Evolutionary conservation across 2,113 vertebrate species (phyloP).

Genomic region (Anhinga anhinga): DNA sequence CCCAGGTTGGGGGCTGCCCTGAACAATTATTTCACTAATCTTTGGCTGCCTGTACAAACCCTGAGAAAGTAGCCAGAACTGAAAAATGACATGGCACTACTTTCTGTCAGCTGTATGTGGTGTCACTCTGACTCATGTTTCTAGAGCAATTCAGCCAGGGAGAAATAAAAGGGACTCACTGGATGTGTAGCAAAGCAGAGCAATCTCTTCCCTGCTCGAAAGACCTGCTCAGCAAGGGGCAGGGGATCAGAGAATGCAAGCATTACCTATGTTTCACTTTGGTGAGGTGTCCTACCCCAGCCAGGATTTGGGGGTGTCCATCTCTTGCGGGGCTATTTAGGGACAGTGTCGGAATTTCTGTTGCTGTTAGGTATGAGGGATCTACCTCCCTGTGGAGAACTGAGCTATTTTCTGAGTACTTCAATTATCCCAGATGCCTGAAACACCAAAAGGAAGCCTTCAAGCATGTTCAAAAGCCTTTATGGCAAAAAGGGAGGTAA

Average conservation of each 20-base stretch:
- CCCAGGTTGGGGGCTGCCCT: background rate
- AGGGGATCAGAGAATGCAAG: accelerated
- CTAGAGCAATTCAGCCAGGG: background rate
- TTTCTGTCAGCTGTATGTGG: background rate
- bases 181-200: background rate
- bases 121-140: background rate
- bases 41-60: background rate
- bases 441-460: background rate
- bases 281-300: background rate
- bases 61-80: background rate
- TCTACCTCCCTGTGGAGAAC: background rate
- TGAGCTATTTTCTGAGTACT: background rate
- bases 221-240: background rate
- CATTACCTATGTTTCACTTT: background rate
- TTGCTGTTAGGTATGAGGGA: background rate
- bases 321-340: background rate
- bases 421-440: background rate
- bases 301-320: background rate
- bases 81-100: background rate
- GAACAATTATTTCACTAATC: background rate
- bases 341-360: background rate
- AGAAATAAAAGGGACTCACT: background rate
- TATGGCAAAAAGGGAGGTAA: background rate
- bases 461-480: background rate
- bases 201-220: background rate